Conservation (phyloP, 64 coral and sea anemone species). For the Actinia equina region DNA sequence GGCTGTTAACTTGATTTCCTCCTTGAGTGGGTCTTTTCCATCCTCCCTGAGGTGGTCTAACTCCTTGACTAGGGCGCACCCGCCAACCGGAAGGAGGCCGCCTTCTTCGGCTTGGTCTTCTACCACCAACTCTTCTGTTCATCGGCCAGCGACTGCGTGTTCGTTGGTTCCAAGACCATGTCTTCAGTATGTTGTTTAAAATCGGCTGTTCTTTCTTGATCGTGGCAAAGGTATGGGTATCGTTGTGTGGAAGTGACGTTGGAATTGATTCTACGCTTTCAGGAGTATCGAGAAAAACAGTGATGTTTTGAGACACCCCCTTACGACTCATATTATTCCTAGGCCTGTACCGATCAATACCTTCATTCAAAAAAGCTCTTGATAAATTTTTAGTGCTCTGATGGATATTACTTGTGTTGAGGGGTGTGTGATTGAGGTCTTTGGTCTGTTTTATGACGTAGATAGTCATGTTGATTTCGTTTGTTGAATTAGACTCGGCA, state of each 20-base stretch:
- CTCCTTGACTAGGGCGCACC: neutral
- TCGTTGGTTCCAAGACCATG: conserved; percentile 1
- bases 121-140: neutral
- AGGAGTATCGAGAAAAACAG: neutral
- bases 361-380: neutral
- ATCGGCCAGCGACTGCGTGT: neutral
- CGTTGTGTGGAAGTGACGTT: neutral
- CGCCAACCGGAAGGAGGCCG: neutral
- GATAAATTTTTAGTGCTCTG: neutral
- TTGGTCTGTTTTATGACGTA: neutral
- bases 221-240: neutral
- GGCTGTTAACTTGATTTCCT: neutral
- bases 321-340: neutral
- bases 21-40: neutral
- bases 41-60: neutral
- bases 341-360: neutral
- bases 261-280: neutral
- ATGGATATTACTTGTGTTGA: neutral
- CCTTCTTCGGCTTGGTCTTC: neutral
- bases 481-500: neutral
- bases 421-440: neutral
- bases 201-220: neutral
- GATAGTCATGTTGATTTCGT: neutral
- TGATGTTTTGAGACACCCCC: neutral
- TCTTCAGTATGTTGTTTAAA: neutral